phyloP scores from a whole-genome alignment of 2,888 invertebrate genomes.

The Tineola bisselliella region DNA sequence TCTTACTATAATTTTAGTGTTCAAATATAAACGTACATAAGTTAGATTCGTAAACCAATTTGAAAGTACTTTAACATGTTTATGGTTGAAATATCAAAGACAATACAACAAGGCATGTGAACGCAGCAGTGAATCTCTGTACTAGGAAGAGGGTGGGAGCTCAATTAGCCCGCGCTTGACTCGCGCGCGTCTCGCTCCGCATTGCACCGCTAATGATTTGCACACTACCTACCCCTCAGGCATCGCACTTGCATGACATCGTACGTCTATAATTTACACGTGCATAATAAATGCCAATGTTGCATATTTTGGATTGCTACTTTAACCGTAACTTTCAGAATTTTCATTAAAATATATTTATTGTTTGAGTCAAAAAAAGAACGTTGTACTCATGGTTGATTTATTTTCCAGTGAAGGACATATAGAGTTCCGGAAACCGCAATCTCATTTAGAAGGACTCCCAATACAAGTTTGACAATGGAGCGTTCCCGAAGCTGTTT shows the following conservation, averaged over 20 bases:
- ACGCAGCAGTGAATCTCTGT: neutral
- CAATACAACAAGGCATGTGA: conserved; percentile 1
- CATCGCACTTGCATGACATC: neutral
- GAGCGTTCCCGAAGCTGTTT: conserved; percentile 23
- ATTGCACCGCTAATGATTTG: conserved; percentile 31
- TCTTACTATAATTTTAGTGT: too few relatives aligned
- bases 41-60: too few relatives aligned
- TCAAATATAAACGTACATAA: too few relatives aligned
- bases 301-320: neutral
- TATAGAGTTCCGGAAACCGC: conserved; percentile 18
- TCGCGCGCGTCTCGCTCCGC: conserved; percentile 11
- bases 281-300: neutral
- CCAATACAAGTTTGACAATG: conserved; percentile 28
- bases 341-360: neutral
- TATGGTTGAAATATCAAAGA: neutral
- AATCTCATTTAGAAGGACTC: conserved; percentile 29
- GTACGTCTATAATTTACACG: neutral
- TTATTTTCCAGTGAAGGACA: conserved; percentile 11
- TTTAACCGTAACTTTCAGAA: neutral
- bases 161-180: conserved; percentile 22
- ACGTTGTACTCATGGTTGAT: neutral
- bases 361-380: neutral
- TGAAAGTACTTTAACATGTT: neutral
- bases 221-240: conserved; percentile 17
- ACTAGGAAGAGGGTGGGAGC: conserved; percentile 15